Evolutionary conservation across 2,888 invertebrate genomes (phyloP).

Genomic region (Euplagia quadripunctaria): DNA sequence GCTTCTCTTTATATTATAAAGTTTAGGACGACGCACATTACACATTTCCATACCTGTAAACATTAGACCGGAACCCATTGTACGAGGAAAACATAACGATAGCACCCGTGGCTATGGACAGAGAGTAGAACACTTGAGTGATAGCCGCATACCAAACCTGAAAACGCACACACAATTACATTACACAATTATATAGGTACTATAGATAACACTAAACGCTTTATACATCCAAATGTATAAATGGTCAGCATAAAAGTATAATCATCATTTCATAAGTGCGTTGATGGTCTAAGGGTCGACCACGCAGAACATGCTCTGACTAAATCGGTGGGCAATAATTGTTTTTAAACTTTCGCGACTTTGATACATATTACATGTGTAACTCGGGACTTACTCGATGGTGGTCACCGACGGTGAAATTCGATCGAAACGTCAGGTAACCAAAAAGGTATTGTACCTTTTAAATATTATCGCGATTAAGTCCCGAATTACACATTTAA

Average conservation of each 20-base stretch:
- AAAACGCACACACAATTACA: too few species aligned
- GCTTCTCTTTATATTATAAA: neutral
- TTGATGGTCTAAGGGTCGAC: too few species aligned
- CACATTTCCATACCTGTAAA: slow-evolving; percentile 86
- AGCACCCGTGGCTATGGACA: slow-evolving; percentile 91
- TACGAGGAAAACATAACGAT: slow-evolving; percentile 92
- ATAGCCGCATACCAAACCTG: slow-evolving; percentile 92
- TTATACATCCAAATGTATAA: neutral
- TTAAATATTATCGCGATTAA: too few species aligned
- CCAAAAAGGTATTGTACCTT: too few species aligned
- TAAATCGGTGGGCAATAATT: too few species aligned
- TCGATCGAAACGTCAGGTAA: too few species aligned
- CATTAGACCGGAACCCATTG: slow-evolving; percentile 90
- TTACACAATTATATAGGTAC: neutral
- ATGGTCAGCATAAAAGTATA: neutral
- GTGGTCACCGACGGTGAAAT: too few species aligned
- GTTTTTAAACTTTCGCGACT: too few species aligned
- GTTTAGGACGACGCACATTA: neutral
- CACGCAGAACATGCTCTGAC: too few species aligned
- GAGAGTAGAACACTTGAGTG: slow-evolving; percentile 93
- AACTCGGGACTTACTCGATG: too few species aligned
- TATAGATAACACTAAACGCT: neutral
- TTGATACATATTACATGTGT: too few species aligned
- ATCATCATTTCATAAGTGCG: neutral
- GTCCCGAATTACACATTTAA: too few species aligned